Conservation (phyloP, 1,140 invertebrate genomes). For the Hetaerina americana region DNA sequence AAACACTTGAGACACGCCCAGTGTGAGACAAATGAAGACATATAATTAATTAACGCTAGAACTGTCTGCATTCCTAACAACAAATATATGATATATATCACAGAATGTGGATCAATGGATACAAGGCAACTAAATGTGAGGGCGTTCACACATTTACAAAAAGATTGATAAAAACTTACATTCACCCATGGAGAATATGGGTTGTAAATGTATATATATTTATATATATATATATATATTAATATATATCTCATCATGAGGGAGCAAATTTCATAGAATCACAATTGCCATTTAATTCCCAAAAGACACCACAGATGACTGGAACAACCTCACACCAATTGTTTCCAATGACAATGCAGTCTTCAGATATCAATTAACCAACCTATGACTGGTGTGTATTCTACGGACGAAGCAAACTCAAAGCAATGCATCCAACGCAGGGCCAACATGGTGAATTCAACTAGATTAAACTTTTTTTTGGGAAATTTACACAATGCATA, state of each 20-base stretch:
- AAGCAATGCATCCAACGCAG: neutral
- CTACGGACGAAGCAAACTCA: neutral
- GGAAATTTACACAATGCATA: neutral
- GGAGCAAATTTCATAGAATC: constrained; percentile 3
- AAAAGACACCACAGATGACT: constrained; percentile 8
- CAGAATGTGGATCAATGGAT: constrained; percentile 13
- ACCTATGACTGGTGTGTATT: neutral
- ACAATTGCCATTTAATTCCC: neutral
- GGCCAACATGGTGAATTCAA: neutral
- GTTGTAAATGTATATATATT: too few species aligned
- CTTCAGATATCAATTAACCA: neutral
- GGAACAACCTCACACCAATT: neutral
- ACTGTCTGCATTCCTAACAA: constrained; percentile 8
- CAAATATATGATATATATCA: constrained; percentile 10
- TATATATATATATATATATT: constrained; percentile 3
- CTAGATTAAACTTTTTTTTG: neutral
- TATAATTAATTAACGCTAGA: constrained; percentile 1
- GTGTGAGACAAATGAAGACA: constrained; percentile 6
- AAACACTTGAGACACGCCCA: neutral
- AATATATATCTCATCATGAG: neutral
- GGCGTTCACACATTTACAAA: neutral
- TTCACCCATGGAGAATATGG: constrained; percentile 1
- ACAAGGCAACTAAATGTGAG: constrained; percentile 13
- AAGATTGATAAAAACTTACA: neutral
- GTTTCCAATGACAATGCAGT: neutral